Base-by-base conservation (phyloP, 2,797 vertebrate species). In the Rhinella marina region DNA sequence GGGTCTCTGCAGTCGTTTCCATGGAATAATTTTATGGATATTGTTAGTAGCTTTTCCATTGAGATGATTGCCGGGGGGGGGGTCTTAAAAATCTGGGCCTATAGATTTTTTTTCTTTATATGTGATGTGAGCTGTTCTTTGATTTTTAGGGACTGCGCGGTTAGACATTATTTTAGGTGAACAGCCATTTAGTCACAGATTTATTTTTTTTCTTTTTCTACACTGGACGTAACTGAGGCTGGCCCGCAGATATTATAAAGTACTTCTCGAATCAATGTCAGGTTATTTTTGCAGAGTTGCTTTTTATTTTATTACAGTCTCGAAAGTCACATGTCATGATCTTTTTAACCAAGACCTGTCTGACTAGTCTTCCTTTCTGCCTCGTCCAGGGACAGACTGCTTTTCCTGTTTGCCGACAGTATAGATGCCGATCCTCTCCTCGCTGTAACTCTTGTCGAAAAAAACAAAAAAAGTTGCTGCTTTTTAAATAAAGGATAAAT, bases 151-250 rank as follows among this genome's bases (percentile, higher is more conserved):
- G 48, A 23, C 3, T 29, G 23, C 10, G 8, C 7, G 4, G 23
- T 64, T 17, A 19, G 14, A 9, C n/a, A 32, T 52, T 83, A 32
- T 52, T 83, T 29, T 73, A 41, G 25, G 66, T 1, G 66, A 57
- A 23, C 10, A 21, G 81, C 17, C 48, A 52, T 81, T 70, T 1
- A 27, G 82, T 32, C 7, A 27, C 23, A 17, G 29, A 56, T 80
- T 50, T n/a, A n/a, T n/a, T 56, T 87, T 82, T 84, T 70, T 77
- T 64, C 68, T 32, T 68, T 85, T 86, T 86, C 73, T 89, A 89
- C 88, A 89, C 88, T 89, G 88, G 88, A 89, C 76, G n/a, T 50
- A 64, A 78, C 88, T 82, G 80, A 89, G 88, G 84, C 88, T 86
- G 88, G 84, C 61, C 88, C 88, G 48, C 88, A 86, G 88, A 23